Base-by-base conservation (phyloP, 2,113 vertebrate species). In the Megaptera novaeangliae region DNA sequence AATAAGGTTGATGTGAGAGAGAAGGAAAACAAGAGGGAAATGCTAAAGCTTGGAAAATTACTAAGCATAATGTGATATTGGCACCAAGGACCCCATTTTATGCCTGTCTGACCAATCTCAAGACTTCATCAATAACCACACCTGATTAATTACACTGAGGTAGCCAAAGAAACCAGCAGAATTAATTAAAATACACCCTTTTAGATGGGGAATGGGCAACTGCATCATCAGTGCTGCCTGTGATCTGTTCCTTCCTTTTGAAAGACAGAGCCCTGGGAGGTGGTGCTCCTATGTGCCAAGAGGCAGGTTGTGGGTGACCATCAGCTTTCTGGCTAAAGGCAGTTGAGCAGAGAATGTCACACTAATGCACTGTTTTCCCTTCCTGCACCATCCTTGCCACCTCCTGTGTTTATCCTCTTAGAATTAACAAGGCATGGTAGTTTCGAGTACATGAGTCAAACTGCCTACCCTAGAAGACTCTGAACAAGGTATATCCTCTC, bases 121-220 rank as follows among this genome's bases (percentile, higher is more conserved):
- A 96, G 74, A 3, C 39, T 90, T 52, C 74, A 96, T 96, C 87
- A 97, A 71, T 97, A 97, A 92, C 80, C 20, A 39, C n/a, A 93
- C 27, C 74, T 96, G 72, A 95, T 96, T 95, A 83, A 95, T 98
- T 71, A 61, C 5, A 72, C 15, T 1, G 23, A 81, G 55, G 52
- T 72, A 39, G n/a, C 57, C 63, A 84, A 84, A 69, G 29, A 87
- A 94, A 87, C 49, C 74, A 90, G 59, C 3, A 15, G 74, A 95
- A 91, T 83, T 44, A 95, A 89, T 83, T 44, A 80, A 90, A 88
- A 46, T 25, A 10, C 15, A 3, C 29, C 44, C 49, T 69, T 94
- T 59, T 23, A 29, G 12, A 34, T 46, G 49, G 23, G 57, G 17
- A 93, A n/a, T 25, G 31, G 64, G 2, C 34, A 77, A 9, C 31